Base-by-base conservation (phyloP, 2,113 vertebrate species). In the Myocastor coypus region DNA sequence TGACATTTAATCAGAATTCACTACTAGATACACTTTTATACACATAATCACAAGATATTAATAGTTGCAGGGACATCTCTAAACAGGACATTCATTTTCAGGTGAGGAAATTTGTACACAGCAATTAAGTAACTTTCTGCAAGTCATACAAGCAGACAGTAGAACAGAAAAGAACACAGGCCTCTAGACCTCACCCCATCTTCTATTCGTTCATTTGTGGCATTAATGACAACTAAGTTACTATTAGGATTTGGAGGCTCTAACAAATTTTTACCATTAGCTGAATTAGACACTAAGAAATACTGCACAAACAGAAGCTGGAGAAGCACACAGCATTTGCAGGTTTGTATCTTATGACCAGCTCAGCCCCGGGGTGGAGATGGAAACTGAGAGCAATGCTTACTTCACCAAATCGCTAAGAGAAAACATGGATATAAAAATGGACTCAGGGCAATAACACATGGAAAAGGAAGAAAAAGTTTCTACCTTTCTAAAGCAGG, bases 1-100 rank as follows among this genome's bases (percentile, higher is more conserved):
- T 85, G n/a, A 57, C 71, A 73, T 68, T 87, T 83, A 90, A 93
- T 81, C 57, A 91, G 55, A 91, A 95, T 75, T 87, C 40, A 68
- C 19, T 75, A 88, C 10, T 46, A 73, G 32, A 78, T 75, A 14
- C 4, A 87, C 52, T 85, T 93, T 17, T 81, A 86, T 3, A 84
- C 17, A 66, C 57, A 90, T 19, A 93, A 83, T 61, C 22, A 83
- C 28, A 87, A 92, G 92, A 94, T 61, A 85, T 22, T 64, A 93
- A 93, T 37, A 84, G 8, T 93, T 89, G 16, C n/a, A 91, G 52
- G 30, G 69, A 83, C 12, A 93, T 22, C 8, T 63, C n/a, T 83
- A 94, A 95, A 69, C 11, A 83, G 61, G 52, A 61, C n/a, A 83
- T 81, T 91, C 34, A 86, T 50, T 88, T 94, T 82, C n/a, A 75